Percentiles rank a stretch among this genome's conserved stretches.
phyloP scores from a whole-genome alignment of 2,113 vertebrate genomes.

The Alligator mississippiensis region DNA sequence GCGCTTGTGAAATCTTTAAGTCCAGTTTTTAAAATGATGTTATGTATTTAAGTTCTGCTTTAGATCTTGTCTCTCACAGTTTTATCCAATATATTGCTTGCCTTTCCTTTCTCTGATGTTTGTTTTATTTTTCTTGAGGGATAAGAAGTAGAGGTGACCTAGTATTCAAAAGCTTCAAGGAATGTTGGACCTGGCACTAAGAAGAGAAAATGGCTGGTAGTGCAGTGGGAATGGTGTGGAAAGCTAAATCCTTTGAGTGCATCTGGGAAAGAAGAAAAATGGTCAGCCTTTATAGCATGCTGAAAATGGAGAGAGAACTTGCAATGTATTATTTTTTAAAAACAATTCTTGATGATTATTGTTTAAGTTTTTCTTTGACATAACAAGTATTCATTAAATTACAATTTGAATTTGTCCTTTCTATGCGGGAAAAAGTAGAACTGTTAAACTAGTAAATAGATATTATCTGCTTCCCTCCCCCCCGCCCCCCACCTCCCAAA shows the following conservation, averaged over 20 bases:
- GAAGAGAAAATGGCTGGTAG: conserved; percentile 53
- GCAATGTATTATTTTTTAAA: conserved; percentile 21
- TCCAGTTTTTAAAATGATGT: not conserved
- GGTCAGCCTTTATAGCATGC: conserved; percentile 18
- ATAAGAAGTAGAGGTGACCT: conserved; percentile 61
- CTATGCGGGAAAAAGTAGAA: not conserved
- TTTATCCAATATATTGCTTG: conserved; percentile 47
- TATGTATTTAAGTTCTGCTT: not conserved
- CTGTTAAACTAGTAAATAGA: not conserved
- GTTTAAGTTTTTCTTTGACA: not conserved
- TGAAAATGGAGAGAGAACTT: not conserved
- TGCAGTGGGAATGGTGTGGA: conserved; percentile 62
- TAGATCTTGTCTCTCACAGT: not conserved
- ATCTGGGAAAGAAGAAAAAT: conserved; percentile 54
- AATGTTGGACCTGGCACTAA: conserved; percentile 66
- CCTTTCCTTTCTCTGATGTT: conserved; percentile 24
- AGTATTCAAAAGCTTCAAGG: conserved; percentile 49
- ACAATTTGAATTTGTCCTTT: not conserved
- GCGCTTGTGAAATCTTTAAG: not conserved
- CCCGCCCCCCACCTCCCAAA: no score
- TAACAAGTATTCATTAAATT: not conserved
- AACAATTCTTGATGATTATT: not conserved
- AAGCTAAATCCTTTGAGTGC: conserved; percentile 61
- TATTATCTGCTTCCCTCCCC: not conserved
- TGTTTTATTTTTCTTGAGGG: conserved; percentile 51